A percentile compares a stretch with the other conserved stretches of the same genome.
These are phyloP conservation scores for Proterorhinus semilunaris DNA, from an alignment of 2,113 vertebrate species.

Conservation along the genomic window DNA sequence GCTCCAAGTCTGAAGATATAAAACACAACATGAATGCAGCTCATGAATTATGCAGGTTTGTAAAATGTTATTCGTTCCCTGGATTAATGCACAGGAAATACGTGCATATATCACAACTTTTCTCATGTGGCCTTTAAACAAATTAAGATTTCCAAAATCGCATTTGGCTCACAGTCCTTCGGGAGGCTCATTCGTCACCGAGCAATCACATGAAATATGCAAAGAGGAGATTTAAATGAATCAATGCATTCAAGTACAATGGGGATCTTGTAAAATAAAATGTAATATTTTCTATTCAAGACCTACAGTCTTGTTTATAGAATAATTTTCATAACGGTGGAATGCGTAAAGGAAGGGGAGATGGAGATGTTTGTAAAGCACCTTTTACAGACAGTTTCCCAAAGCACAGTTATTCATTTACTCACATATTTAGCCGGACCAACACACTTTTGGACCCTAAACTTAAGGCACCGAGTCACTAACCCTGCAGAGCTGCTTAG, in stretches of 20 bases:
- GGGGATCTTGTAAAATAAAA: neutral
- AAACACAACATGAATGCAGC: neutral
- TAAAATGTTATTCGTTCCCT: conserved; percentile 51
- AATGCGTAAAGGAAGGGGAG: neutral
- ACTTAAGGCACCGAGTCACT: too few species aligned
- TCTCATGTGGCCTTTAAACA: conserved; percentile 82
- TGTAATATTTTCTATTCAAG: neutral
- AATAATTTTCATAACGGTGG: neutral
- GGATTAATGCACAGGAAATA: conserved; percentile 83
- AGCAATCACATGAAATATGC: conserved; percentile 10
- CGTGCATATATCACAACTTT: conserved; percentile 81
- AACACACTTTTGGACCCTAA: too few species aligned
- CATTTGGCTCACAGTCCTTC: conserved; percentile 82
- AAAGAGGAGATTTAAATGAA: neutral
- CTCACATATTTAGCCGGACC: too few species aligned
- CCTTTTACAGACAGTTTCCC: too few species aligned
- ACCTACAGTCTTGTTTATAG: neutral
- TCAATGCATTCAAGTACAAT: neutral
- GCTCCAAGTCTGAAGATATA: conserved; percentile 68
- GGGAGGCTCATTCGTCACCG: conserved; percentile 83
- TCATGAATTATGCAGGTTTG: neutral
- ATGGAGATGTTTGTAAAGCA: too few species aligned
- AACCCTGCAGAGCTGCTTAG: too few species aligned
- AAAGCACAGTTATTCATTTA: too few species aligned
- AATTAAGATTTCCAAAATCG: conserved; percentile 79